phyloP scores from a whole-genome alignment of 2,797 vertebrate species.

The Leptoclinus maculatus region DNA sequence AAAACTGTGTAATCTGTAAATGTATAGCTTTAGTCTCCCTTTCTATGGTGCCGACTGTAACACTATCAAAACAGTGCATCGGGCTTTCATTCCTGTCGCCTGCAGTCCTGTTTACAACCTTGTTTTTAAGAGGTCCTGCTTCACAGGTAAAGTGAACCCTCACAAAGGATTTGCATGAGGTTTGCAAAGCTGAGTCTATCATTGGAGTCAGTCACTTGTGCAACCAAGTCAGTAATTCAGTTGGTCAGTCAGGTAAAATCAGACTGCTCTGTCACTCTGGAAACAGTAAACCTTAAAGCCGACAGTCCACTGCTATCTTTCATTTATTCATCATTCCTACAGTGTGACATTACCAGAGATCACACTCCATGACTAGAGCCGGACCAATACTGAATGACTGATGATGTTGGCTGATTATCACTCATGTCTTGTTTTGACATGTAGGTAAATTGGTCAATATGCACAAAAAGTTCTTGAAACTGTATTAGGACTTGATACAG shows the following conservation, averaged over 20 bases:
- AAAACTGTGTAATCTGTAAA: neutral
- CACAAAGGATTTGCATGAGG: conserved; percentile 57
- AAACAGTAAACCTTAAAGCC: conserved; percentile 50
- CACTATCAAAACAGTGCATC: neutral
- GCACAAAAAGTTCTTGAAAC: neutral
- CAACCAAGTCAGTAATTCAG: conserved; percentile 16
- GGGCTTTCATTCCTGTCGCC: neutral
- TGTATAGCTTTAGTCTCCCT: neutral
- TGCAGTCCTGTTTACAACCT: neutral
- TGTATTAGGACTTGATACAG: neutral
- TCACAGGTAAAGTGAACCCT: conserved; percentile 26
- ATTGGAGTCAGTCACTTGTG: conserved; percentile 1
- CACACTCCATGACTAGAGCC: conserved; percentile 8
- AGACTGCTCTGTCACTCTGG: conserved; percentile 16
- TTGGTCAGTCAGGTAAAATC: conserved; percentile 21
- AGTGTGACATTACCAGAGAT: conserved; percentile 45
- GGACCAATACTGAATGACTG: neutral
- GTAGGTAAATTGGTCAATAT: neutral
- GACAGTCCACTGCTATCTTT: conserved; percentile 27
- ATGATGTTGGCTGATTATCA: neutral
- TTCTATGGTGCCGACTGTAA: neutral
- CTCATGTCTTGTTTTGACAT: neutral
- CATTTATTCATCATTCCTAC: conserved; percentile 51
- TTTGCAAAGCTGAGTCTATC: conserved; percentile 51
- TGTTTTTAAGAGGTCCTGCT: conserved; percentile 6